A percentile compares a stretch with the other conserved stretches of the same genome.
These are phyloP conservation scores for Lasioglossum oenotherae DNA, from an alignment of 2,888 invertebrate species.

Conservation along the genomic window DNA sequence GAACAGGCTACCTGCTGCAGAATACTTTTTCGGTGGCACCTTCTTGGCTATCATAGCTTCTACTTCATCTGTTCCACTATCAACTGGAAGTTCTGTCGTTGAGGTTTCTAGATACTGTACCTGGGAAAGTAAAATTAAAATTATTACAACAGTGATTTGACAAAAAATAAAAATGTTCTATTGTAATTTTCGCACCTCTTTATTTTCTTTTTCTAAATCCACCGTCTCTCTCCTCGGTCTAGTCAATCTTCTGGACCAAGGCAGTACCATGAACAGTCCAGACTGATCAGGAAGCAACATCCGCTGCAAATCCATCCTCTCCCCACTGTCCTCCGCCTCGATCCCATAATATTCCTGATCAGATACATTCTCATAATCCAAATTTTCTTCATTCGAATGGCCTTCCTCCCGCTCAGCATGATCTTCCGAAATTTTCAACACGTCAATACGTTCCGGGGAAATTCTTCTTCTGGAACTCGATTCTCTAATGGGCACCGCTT, in stretches of 20 bases:
- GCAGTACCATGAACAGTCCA: conserved; percentile 14
- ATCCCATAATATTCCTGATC: not conserved
- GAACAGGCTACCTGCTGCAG: not conserved
- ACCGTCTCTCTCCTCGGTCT: conserved; percentile 44
- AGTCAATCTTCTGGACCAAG: conserved; percentile 7
- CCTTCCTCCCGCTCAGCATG: not conserved
- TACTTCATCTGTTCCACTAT: conserved; percentile 20
- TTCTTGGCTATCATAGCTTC: conserved; percentile 38
- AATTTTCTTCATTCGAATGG: not conserved
- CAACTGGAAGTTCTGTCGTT: not conserved
- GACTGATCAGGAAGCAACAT: not conserved
- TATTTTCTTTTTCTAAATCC: not conserved
- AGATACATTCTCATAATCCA: not conserved
- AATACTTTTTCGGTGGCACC: conserved; percentile 29
- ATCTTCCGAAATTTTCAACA: not conserved
- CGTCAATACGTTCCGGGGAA: not conserved
- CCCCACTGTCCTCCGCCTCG: not conserved
- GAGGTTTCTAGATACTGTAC: conserved; percentile 19
- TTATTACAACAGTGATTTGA: not conserved
- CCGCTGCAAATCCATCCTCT: not conserved
- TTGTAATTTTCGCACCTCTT: not conserved
- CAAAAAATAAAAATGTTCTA: not conserved
- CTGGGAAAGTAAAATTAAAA: not conserved
- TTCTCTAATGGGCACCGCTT: not conserved
- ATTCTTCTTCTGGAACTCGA: not conserved